phyloP scores from a whole-genome alignment of 1,140 invertebrate genomes.

The Hypsibius dujardini region DNA sequence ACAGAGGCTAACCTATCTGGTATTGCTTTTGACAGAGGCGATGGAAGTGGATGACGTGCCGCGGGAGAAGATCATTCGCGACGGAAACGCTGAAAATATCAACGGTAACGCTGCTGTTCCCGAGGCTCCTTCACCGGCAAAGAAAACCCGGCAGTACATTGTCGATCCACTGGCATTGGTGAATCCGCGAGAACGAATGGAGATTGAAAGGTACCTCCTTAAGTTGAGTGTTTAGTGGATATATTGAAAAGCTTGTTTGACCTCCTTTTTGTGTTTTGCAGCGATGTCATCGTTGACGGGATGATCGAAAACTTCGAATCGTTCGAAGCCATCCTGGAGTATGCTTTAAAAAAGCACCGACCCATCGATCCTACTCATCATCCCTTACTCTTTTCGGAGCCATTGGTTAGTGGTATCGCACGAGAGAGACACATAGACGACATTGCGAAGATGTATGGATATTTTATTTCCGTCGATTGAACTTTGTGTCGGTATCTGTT shows the following conservation, averaged over 20 bases:
- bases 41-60: conserved; percentile 44
- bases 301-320: conserved; percentile 78
- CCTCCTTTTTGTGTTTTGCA: conserved; percentile 4
- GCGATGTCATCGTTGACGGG: conserved; percentile 15
- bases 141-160: conserved; percentile 38
- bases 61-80: conserved; percentile 23
- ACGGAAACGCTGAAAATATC: conserved; percentile 16
- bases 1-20: conserved; percentile 36
- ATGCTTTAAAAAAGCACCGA: conserved; percentile 64
- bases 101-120: conserved; percentile 1
- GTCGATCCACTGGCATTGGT: conserved; percentile 69
- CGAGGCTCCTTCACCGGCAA: conserved; percentile 32
- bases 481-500: conserved; percentile 21
- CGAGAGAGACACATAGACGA: no score
- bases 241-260: neutral
- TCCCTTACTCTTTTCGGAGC: conserved; percentile 79
- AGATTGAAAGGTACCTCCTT: conserved; percentile 19
- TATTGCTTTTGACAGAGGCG: conserved; percentile 46
- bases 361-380: conserved; percentile 65
- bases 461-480: conserved; percentile 1
- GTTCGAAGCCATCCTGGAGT: conserved; percentile 76
- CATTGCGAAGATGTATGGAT: conserved; percentile 7
- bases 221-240: conserved; percentile 18
- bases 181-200: conserved; percentile 55
- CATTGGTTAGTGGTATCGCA: conserved; percentile 40